phyloP scores from a whole-genome alignment of 2,797 vertebrate species.

The Chelonia mydas region DNA sequence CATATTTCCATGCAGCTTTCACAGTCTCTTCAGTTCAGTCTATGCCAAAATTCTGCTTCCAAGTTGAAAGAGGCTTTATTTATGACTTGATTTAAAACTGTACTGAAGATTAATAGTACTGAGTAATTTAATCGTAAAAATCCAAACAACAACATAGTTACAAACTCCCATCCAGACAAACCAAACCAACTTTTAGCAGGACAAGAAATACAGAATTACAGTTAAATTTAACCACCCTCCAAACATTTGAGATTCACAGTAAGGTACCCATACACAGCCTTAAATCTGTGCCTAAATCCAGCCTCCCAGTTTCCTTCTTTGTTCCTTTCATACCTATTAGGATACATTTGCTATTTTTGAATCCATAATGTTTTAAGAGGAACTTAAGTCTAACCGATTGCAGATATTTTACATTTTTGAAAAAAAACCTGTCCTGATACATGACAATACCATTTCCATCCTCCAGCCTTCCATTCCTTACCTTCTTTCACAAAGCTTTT shows the following conservation, averaged over 20 bases:
- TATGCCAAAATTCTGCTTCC: background rate
- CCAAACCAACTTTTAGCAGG: background rate
- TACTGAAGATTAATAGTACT: background rate
- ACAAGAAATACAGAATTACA: background rate
- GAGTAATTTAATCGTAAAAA: background rate
- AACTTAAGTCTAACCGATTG: background rate
- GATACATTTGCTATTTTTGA: background rate
- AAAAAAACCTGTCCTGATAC: background rate
- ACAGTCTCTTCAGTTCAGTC: background rate
- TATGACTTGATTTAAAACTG: background rate
- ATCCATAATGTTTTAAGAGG: background rate
- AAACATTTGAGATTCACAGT: no score
- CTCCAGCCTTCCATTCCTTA: background rate
- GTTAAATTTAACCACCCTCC: background rate
- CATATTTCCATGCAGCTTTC: background rate
- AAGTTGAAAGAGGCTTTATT: rapidly evolving
- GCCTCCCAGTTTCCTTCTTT: background rate
- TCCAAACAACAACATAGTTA: background rate
- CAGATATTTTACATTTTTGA: background rate
- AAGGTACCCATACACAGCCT: background rate
- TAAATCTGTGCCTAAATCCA: background rate
- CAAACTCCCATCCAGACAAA: background rate
- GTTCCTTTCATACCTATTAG: background rate
- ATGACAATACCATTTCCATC: background rate
- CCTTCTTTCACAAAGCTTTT: background rate